phyloP scores from a whole-genome alignment of 2,888 invertebrate species.

The Leucozona laternaria region DNA sequence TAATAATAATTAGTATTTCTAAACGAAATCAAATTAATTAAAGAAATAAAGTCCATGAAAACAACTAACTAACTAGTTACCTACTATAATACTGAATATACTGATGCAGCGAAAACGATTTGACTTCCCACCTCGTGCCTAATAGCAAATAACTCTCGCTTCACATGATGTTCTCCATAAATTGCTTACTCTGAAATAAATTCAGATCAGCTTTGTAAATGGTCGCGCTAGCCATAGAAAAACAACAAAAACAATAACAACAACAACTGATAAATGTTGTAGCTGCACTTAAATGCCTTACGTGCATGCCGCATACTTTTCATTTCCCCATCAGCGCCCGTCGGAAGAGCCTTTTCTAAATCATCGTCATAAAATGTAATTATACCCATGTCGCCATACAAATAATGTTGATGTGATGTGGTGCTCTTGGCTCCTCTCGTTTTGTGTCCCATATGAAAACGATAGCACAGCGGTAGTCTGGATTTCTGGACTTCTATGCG shows the following conservation, averaged over 20 bases:
- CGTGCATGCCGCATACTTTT: conserved; percentile 40
- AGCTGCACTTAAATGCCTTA: conserved; percentile 37
- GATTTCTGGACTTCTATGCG: conserved; percentile 39
- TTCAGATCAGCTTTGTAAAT: conserved; percentile 41
- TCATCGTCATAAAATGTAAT: conserved; percentile 72
- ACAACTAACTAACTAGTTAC: not conserved
- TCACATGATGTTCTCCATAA: conserved; percentile 49
- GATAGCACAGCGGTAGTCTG: conserved; percentile 54
- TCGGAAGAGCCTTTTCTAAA: conserved; percentile 65
- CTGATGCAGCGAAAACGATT: not conserved
- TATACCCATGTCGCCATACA: conserved; percentile 70
- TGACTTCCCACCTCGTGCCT: conserved; percentile 1
- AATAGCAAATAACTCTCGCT: conserved; percentile 41
- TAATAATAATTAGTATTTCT: not conserved
- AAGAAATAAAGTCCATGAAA: not conserved
- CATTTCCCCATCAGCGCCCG: conserved; percentile 41
- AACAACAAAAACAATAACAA: not conserved
- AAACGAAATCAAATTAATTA: not conserved
- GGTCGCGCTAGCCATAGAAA: not conserved
- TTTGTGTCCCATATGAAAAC: conserved; percentile 44
- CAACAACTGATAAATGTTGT: conserved; percentile 20
- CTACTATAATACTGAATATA: no score
- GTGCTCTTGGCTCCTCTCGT: conserved; percentile 32
- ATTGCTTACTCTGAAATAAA: conserved; percentile 40
- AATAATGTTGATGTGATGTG: conserved; percentile 58